A percentile compares a stretch with the other conserved stretches of the same genome.
Evolutionary conservation across 1,140 invertebrate species (phyloP).

Genomic region (Hormaphis cornu): DNA sequence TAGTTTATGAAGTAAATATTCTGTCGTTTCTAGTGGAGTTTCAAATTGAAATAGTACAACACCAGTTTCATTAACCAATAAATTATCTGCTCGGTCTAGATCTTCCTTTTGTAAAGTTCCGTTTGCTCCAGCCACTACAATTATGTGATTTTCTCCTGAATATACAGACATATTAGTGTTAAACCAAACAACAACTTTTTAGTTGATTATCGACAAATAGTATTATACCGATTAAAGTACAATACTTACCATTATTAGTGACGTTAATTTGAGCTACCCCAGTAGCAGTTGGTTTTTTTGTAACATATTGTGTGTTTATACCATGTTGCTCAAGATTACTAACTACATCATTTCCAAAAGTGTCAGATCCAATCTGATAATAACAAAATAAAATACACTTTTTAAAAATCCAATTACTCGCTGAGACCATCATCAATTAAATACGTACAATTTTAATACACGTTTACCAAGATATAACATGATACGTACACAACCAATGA

Average conservation of each 20-base stretch:
- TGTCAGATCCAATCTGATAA: constrained; percentile 71
- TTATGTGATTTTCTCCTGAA: constrained; percentile 84
- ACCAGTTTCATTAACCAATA: constrained; percentile 53
- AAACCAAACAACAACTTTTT: too few relatives aligned
- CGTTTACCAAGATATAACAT: not conserved
- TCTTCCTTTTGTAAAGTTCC: constrained; percentile 54
- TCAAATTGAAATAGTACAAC: constrained; percentile 84
- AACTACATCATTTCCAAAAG: constrained; percentile 69
- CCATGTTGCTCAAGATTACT: constrained; percentile 55
- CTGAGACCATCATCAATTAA: too few relatives aligned
- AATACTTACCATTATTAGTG: constrained; percentile 53
- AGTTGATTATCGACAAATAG: not conserved
- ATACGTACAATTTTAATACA: constrained; percentile 16
- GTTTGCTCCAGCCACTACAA: constrained; percentile 86
- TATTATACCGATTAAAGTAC: not conserved
- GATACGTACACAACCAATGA: constrained; percentile 69
- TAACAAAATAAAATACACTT: constrained; percentile 32
- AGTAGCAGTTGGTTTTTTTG: constrained; percentile 49
- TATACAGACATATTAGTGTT: not conserved
- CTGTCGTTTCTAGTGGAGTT: constrained; percentile 60
- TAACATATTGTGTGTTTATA: constrained; percentile 52
- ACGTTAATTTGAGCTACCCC: constrained; percentile 76
- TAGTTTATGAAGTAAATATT: constrained; percentile 41
- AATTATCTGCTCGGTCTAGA: constrained; percentile 51
- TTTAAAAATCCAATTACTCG: constrained; percentile 23